These are phyloP conservation scores for Ia io DNA, from an alignment of 2,113 vertebrate species.

Conservation along the genomic window DNA sequence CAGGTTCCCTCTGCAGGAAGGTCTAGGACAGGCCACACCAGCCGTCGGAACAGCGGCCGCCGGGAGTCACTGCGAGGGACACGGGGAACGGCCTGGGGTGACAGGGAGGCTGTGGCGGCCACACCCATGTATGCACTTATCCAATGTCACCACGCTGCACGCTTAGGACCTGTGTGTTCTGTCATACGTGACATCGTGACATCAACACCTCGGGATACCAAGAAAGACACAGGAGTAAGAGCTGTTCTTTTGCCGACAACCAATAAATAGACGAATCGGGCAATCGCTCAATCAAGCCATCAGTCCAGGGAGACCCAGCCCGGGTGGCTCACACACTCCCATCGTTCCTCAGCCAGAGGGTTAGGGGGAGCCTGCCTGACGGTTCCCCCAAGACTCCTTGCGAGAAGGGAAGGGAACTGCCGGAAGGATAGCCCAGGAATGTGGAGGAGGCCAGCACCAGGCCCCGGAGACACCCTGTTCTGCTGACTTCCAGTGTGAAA, in stretches of 20 bases:
- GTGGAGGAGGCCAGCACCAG: accelerated
- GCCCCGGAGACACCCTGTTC: not conserved
- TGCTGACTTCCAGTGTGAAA: accelerated
- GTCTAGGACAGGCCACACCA: not conserved
- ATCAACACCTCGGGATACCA: accelerated
- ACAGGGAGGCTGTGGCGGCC: accelerated
- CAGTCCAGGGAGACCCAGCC: not conserved
- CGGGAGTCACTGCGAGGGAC: accelerated
- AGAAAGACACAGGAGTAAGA: accelerated
- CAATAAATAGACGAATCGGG: accelerated
- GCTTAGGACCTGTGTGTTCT: accelerated
- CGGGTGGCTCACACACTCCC: not conserved
- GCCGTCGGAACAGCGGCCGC: accelerated
- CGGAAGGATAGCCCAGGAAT: not conserved
- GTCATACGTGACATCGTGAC: accelerated
- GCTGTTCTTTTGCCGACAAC: not conserved
- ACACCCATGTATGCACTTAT: accelerated
- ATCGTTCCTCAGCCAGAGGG: not conserved
- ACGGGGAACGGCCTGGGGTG: accelerated
- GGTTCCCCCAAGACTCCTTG: not conserved
- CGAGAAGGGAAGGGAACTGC: not conserved
- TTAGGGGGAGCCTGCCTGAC: not conserved
- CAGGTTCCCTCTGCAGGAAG: accelerated
- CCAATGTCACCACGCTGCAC: accelerated
- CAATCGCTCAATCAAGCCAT: accelerated